These are phyloP conservation scores for Cantharis rustica DNA, from an alignment of 2,888 invertebrate species.

Conservation along the genomic window DNA sequence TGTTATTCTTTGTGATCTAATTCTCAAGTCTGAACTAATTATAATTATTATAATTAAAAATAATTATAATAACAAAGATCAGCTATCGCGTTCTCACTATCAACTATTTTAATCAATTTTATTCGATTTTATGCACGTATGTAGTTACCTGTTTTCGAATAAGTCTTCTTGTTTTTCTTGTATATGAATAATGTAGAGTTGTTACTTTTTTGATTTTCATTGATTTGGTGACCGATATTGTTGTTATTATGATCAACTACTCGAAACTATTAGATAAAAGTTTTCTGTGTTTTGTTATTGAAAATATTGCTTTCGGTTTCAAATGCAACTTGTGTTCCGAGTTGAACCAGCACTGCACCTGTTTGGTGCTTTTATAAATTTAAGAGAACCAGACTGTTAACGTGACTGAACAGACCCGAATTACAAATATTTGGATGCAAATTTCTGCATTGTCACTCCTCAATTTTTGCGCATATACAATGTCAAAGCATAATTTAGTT, in stretches of 20 bases:
- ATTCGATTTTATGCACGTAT: background rate
- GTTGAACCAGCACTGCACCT: background rate
- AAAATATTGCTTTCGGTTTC: background rate
- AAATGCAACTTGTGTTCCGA: background rate
- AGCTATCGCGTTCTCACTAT: too few species aligned
- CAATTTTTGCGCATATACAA: slow-evolving; percentile 13
- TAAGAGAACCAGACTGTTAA: background rate
- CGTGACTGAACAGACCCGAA: background rate
- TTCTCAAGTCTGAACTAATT: too few species aligned
- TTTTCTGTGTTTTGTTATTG: background rate
- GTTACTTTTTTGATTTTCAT: background rate
- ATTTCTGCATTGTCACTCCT: slow-evolving; percentile 10
- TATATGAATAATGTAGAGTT: background rate
- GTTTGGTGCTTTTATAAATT: background rate
- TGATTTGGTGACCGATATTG: background rate
- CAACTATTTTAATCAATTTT: background rate
- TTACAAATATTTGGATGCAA: slow-evolving; percentile 16
- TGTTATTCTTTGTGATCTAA: too few species aligned
- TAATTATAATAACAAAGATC: too few species aligned
- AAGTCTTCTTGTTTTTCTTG: background rate
- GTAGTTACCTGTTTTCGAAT: background rate
- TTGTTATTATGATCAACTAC: background rate
- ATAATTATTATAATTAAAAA: too few species aligned
- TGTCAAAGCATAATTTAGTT: background rate
- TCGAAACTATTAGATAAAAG: background rate